Evolutionary conservation across 1,140 invertebrate species (phyloP).

Genomic region (Latrodectus geometricus): DNA sequence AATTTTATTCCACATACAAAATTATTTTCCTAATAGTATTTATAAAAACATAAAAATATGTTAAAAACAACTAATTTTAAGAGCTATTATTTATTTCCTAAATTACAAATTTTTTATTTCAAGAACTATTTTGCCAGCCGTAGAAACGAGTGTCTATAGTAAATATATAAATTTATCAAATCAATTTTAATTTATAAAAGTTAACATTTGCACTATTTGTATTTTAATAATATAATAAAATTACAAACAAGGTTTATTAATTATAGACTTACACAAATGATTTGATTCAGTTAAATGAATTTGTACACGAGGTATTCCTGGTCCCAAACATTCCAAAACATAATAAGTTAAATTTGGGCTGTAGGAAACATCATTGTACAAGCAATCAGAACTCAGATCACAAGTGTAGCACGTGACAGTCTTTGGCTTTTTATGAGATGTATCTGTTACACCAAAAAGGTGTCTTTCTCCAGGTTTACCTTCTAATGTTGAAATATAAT

Average conservation of each 20-base stretch:
- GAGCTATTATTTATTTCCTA: no score
- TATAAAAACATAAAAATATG: no score
- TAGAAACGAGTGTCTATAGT: no score
- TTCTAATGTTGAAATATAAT: constrained; percentile 63
- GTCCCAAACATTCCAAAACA: constrained; percentile 85
- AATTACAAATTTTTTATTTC: no score
- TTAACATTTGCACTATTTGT: neutral
- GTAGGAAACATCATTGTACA: constrained; percentile 73
- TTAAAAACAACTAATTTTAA: no score
- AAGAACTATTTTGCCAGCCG: no score
- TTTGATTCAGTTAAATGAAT: constrained; percentile 73
- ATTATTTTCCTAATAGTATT: no score
- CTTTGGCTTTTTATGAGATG: constrained; percentile 68
- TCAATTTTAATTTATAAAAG: no score
- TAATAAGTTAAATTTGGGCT: constrained; percentile 80
- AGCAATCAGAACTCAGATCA: constrained; percentile 67
- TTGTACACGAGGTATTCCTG: constrained; percentile 81
- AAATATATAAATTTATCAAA: no score
- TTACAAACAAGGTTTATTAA: neutral
- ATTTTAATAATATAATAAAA: neutral
- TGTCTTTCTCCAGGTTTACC: constrained; percentile 74
- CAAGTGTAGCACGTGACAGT: constrained; percentile 69
- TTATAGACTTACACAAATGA: constrained; percentile 42
- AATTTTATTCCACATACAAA: no score
- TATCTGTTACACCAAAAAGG: constrained; percentile 68